Base-by-base conservation (phyloP, 2,113 vertebrate genomes). In the Camelus bactrianus region DNA sequence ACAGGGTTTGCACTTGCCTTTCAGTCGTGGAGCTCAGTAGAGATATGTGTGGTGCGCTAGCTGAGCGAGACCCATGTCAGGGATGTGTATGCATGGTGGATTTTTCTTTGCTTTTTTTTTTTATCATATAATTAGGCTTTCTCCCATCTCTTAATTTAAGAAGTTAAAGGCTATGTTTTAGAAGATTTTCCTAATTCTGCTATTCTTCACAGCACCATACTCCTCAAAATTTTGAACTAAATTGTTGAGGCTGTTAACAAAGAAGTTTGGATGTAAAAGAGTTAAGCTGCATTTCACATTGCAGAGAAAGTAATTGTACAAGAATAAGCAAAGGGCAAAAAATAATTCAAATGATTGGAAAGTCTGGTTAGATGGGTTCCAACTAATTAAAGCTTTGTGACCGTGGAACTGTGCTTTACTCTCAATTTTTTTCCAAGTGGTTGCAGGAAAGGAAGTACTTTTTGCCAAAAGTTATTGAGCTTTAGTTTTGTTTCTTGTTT, bases 261-360 rank as follows among this genome's bases (percentile, higher is more conserved):
- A 94, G 67, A 67, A 90, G 4, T 14, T 15, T 46, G 46, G 26
- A 54, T 70, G 67, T 67, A 73, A 15, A 88, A 60, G 42, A 88
- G 30, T 84, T 58, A 3, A 56, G 15, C 62, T 82, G 0, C 79
- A 32, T 87, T 89, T 84, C 48, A 92, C 2, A 58, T 91, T 86
- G 2, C 32, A 92, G 46, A 92, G 95, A 69, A 84, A 64, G 26
- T 48, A 28, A 73, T 82, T 94, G 15, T 82, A 32, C 22, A 72
- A 60, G 92, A 88, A 84, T 32, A 94, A 90, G 14, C 54, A 84
- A 92, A 95, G 82, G 46, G 73, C 3, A 70, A 67, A 91, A 89
- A 67, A 8, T 38, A 2, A 65, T 30, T 5, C 48, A 77, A 80
- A 88, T 86, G n/a, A 73, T 67, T 80, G 30, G 85, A 67, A 58